These are phyloP conservation scores for Phenganax subtilis DNA, from an alignment of 92 coral and sea anemone genomes.

Conservation along the genomic window DNA sequence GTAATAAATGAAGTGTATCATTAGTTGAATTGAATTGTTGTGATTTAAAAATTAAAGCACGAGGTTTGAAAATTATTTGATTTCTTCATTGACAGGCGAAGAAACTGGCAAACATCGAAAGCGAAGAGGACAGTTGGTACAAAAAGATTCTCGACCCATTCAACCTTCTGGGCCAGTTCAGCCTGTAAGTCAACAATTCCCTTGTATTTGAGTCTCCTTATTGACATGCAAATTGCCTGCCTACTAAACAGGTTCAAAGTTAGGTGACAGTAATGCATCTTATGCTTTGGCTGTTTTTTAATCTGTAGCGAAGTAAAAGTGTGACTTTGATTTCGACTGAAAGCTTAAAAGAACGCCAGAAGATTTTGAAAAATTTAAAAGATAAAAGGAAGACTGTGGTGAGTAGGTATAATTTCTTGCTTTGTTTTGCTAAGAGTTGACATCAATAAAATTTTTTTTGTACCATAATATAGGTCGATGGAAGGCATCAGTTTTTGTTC, in stretches of 20 bases:
- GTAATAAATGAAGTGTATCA: background rate
- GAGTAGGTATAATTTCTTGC: slow-evolving; percentile 25
- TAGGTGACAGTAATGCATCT: no score
- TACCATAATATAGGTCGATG: slow-evolving; percentile 58
- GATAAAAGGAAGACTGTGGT: slow-evolving; percentile 68
- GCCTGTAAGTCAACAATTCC: slow-evolving; percentile 15
- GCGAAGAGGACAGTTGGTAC: slow-evolving; percentile 21
- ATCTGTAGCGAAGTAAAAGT: slow-evolving; percentile 65
- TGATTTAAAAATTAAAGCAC: background rate
- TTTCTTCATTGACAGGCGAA: slow-evolving; percentile 9
- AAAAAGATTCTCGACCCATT: slow-evolving; percentile 32
- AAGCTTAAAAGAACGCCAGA: slow-evolving; percentile 87
- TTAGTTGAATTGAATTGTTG: background rate
- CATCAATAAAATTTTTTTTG: background rate
- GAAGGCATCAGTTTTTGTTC: slow-evolving; percentile 63
- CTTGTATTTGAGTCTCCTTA: background rate
- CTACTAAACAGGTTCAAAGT: background rate
- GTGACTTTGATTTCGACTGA: slow-evolving; percentile 77
- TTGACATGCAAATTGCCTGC: background rate
- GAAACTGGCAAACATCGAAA: slow-evolving; percentile 32
- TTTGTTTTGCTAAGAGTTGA: background rate
- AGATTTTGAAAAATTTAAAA: slow-evolving; percentile 68
- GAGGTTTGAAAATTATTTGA: background rate
- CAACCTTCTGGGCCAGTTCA: slow-evolving; percentile 38
- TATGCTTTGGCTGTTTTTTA: background rate